phyloP scores from a whole-genome alignment of 2,113 vertebrate species.

The Ailuropoda melanoleuca region DNA sequence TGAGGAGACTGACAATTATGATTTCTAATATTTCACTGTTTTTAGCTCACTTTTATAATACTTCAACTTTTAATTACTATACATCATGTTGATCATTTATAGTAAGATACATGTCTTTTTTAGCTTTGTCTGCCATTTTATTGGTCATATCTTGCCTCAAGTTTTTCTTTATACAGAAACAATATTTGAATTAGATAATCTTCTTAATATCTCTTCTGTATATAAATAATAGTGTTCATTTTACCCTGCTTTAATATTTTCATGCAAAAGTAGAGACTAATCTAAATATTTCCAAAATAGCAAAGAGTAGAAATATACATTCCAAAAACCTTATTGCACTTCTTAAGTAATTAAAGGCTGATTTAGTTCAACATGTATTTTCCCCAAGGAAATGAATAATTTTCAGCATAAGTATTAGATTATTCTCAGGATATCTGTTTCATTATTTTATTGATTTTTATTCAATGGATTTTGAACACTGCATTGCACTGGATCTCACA shows the following conservation, averaged over 20 bases:
- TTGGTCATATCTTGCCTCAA: neutral
- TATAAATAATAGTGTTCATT: neutral
- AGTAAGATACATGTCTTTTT: neutral
- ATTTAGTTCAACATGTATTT: neutral
- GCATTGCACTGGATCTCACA: neutral
- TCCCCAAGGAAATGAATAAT: neutral
- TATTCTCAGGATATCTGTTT: neutral
- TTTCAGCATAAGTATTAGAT: neutral
- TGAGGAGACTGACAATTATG: neutral
- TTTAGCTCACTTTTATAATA: neutral
- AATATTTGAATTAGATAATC: neutral
- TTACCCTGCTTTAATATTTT: neutral
- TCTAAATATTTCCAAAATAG: neutral
- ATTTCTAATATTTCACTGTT: neutral
- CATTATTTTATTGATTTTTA: slow-evolving; percentile 24
- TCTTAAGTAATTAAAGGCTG: neutral
- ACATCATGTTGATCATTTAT: neutral
- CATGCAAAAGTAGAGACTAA: neutral
- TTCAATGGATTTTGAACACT: neutral
- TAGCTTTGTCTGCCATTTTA: neutral
- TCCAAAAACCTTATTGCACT: neutral
- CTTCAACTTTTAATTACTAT: neutral
- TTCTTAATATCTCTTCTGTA: neutral
- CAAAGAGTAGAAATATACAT: neutral
- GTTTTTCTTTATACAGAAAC: neutral